Evolutionary conservation across 2,888 invertebrate species (phyloP).

Genomic region (Diabrotica balteata): DNA sequence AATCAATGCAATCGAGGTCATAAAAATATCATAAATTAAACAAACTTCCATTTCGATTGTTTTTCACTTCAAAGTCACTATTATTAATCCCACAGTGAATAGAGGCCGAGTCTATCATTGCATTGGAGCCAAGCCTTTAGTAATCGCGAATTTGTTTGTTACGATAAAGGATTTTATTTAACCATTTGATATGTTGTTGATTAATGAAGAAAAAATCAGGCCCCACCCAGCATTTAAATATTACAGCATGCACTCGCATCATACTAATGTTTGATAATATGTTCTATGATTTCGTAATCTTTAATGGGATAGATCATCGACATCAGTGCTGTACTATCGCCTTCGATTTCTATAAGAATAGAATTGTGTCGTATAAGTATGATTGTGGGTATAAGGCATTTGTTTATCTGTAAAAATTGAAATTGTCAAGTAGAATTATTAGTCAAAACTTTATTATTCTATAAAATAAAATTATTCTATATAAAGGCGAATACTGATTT

Average conservation of each 20-base stretch:
- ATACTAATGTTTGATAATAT: conserved; percentile 15
- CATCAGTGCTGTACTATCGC: conserved; percentile 9
- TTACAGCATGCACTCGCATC: conserved; percentile 23
- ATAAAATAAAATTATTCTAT: too few relatives aligned
- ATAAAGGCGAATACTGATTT: too few relatives aligned
- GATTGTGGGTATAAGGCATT: too few relatives aligned
- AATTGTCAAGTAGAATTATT: too few relatives aligned
- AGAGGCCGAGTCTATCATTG: conserved; percentile 1
- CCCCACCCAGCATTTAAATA: conserved; percentile 29
- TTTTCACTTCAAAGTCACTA: too few relatives aligned
- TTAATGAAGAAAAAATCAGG: conserved; percentile 24
- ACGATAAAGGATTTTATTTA: conserved; percentile 18
- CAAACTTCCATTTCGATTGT: too few relatives aligned
- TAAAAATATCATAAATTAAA: too few relatives aligned
- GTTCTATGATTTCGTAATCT: conserved; percentile 16
- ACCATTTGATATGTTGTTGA: conserved; percentile 27
- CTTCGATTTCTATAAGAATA: conserved; percentile 6
- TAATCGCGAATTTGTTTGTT: conserved; percentile 14
- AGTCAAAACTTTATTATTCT: too few relatives aligned
- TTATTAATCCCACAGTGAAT: not conserved
- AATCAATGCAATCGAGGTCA: too few relatives aligned
- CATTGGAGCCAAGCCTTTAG: conserved; percentile 13
- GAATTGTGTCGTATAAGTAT: not conserved
- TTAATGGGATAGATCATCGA: not conserved
- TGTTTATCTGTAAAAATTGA: too few relatives aligned